These are phyloP conservation scores for Zoanthus gigantus DNA, from an alignment of 92 coral and sea anemone species.

Conservation along the genomic window DNA sequence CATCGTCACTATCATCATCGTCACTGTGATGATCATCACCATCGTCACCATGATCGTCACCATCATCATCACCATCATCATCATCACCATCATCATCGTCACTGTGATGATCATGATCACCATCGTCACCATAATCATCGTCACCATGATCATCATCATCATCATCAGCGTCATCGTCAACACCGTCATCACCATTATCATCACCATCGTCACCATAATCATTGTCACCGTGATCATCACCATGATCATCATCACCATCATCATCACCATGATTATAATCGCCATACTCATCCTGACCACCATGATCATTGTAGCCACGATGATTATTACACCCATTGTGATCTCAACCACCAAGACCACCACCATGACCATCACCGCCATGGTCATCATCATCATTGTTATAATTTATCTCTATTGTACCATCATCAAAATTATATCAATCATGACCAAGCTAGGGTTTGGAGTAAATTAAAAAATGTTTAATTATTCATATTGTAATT, in stretches of 20 bases:
- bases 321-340: neutral
- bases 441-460: too few relatives aligned
- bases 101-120: neutral
- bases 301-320: neutral
- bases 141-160: neutral
- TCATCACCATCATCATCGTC: neutral
- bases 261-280: neutral
- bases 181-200: neutral
- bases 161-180: neutral
- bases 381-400: too few relatives aligned
- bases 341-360: too few relatives aligned
- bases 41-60: too few relatives aligned
- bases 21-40: too few relatives aligned
- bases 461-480: too few relatives aligned
- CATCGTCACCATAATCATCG: too few relatives aligned
- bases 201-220: neutral
- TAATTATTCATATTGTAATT: too few relatives aligned
- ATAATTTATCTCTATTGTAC: too few relatives aligned
- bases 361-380: too few relatives aligned
- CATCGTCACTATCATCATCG: neutral
- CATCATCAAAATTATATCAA: too few relatives aligned
- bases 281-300: neutral
- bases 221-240: neutral
- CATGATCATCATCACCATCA: neutral
- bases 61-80: neutral